Evolutionary conservation across 2,888 invertebrate genomes (phyloP).

Genomic region (Hermaeophaga mercurialis): DNA sequence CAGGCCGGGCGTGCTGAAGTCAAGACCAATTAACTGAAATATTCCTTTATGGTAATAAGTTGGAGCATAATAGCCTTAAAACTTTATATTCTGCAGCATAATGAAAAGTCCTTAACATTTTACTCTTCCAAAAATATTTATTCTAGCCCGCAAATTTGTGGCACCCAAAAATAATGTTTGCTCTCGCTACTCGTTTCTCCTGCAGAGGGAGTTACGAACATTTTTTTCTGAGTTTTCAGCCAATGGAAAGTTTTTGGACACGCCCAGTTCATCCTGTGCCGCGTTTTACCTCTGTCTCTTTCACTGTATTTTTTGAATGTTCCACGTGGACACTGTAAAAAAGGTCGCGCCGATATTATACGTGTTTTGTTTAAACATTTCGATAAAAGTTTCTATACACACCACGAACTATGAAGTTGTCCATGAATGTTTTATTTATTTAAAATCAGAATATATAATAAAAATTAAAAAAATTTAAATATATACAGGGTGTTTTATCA

Average conservation of each 20-base stretch:
- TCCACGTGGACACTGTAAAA: slow-evolving; percentile 56
- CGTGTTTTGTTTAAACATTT: too few species aligned
- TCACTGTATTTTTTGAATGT: slow-evolving; percentile 48
- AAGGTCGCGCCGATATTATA: too few species aligned
- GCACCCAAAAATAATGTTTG: slow-evolving; percentile 60
- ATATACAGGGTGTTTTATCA: too few species aligned
- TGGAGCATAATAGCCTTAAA: slow-evolving; percentile 58
- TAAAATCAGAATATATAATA: too few species aligned
- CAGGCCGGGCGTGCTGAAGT: slow-evolving; percentile 46
- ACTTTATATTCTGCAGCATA: slow-evolving; percentile 57
- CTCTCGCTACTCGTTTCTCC: slow-evolving; percentile 51
- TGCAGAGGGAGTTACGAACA: slow-evolving; percentile 53
- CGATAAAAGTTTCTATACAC: too few species aligned
- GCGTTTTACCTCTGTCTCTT: slow-evolving; percentile 51
- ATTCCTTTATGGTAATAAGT: slow-evolving; percentile 59
- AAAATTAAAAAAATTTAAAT: too few species aligned
- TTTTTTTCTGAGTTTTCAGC: slow-evolving; percentile 56
- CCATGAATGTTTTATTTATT: too few species aligned
- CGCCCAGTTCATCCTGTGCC: slow-evolving; percentile 51
- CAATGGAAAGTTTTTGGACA: slow-evolving; percentile 56
- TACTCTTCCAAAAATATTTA: slow-evolving; percentile 60
- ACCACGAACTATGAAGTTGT: too few species aligned
- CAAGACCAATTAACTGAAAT: slow-evolving; percentile 57
- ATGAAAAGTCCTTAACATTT: slow-evolving; percentile 60
- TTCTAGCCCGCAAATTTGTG: slow-evolving; percentile 59